These are phyloP conservation scores for Meliscaeva auricollis DNA, from an alignment of 2,888 invertebrate genomes.

Conservation along the genomic window DNA sequence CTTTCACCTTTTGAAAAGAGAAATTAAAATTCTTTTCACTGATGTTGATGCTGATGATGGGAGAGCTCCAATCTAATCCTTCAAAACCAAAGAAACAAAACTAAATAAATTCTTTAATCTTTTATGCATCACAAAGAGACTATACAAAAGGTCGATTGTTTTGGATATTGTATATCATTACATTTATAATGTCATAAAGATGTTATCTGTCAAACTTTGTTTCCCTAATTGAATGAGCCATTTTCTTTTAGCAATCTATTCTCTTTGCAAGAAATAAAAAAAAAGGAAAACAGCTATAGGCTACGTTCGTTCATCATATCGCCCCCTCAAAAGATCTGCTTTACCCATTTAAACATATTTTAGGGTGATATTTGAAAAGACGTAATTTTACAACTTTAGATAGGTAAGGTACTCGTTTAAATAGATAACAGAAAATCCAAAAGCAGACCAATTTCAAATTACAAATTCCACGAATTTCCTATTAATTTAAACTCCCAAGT, in stretches of 20 bases:
- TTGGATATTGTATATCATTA: slow-evolving; percentile 18
- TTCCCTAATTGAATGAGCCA: slow-evolving; percentile 59
- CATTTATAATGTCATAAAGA: slow-evolving; percentile 46
- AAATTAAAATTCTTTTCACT: slow-evolving; percentile 2
- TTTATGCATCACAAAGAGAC: too few relatives aligned
- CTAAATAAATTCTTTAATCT: too few relatives aligned
- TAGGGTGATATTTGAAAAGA: not conserved
- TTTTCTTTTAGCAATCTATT: slow-evolving; percentile 30
- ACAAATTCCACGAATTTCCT: slow-evolving; percentile 48
- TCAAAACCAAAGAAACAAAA: too few relatives aligned
- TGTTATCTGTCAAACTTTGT: slow-evolving; percentile 23
- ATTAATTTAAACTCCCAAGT: slow-evolving; percentile 43
- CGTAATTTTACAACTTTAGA: not conserved
- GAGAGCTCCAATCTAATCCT: too few relatives aligned
- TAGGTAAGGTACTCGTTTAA: not conserved
- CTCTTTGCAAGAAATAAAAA: not conserved
- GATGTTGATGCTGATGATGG: too few relatives aligned
- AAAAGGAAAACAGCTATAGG: too few relatives aligned
- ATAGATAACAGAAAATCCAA: not conserved
- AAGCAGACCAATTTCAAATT: slow-evolving; percentile 1
- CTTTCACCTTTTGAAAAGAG: not conserved
- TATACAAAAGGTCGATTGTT: slow-evolving; percentile 12
- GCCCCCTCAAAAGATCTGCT: too few relatives aligned
- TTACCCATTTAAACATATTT: not conserved
- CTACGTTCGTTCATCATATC: too few relatives aligned